A percentile compares a stretch with the other conserved stretches of the same genome.
phyloP scores from a whole-genome alignment of 2,797 vertebrate genomes.

The Phylloscopus collybita region DNA sequence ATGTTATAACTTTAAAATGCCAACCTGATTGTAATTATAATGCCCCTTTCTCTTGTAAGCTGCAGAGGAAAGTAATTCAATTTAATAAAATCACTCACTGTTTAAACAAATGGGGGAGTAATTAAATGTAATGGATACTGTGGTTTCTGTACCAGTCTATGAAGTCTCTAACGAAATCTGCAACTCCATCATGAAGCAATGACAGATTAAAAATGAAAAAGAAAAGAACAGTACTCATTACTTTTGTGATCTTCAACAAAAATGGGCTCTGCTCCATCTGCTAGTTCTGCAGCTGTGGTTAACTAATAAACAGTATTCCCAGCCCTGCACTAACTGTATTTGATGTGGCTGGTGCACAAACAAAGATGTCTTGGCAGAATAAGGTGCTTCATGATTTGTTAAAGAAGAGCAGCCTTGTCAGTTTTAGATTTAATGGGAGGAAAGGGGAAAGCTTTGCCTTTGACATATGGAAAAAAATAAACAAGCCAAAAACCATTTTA shows the following conservation, averaged over 20 bases:
- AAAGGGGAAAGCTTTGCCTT: conserved; percentile 7
- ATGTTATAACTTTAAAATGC: neutral
- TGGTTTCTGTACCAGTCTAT: neutral
- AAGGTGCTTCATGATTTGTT: conserved; percentile 3
- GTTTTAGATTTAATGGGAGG: neutral
- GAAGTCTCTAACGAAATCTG: neutral
- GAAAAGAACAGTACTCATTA: neutral
- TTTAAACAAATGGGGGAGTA: neutral
- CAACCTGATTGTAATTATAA: neutral
- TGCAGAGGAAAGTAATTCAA: conserved; percentile 2
- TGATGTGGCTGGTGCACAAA: conserved; percentile 38
- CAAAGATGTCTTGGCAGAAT: conserved; percentile 58
- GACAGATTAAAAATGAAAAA: conserved; percentile 32
- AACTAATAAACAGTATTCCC: conserved; percentile 66
- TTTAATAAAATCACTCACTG: conserved; percentile 4
- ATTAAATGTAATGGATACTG: conserved; percentile 4
- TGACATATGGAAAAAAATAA: conserved; percentile 18
- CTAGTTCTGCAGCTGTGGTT: conserved; percentile 62
- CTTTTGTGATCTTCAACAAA: conserved; percentile 35
- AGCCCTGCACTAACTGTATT: neutral
- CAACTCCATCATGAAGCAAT: neutral
- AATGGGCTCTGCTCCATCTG: conserved; percentile 28
- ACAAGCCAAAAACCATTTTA: neutral
- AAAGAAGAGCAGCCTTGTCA: neutral
- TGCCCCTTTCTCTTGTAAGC: neutral